phyloP scores from a whole-genome alignment of 1,140 invertebrate genomes.

The Cepaea nemoralis region DNA sequence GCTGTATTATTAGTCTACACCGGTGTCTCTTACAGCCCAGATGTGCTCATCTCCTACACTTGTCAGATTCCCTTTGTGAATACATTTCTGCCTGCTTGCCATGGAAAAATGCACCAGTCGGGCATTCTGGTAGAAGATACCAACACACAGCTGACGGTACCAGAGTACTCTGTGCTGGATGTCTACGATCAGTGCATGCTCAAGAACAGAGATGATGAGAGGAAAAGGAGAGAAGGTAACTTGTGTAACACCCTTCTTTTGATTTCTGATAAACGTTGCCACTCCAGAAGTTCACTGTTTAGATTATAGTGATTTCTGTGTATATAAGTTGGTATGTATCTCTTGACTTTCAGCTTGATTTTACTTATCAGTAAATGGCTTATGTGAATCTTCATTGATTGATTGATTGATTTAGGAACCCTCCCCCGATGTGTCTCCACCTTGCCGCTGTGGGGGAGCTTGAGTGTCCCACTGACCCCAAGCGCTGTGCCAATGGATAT shows the following conservation, averaged over 20 bases:
- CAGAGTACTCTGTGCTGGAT: constrained; percentile 14
- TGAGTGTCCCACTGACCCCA: too few species aligned
- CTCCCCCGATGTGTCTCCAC: too few species aligned
- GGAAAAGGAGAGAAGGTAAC: constrained; percentile 9
- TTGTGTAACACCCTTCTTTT: neutral
- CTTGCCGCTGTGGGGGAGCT: too few species aligned
- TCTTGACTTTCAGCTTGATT: neutral
- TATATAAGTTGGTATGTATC: neutral
- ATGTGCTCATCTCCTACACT: neutral
- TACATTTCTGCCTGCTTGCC: neutral
- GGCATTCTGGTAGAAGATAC: neutral
- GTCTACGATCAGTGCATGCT: constrained; percentile 23
- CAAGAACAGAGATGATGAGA: constrained; percentile 18
- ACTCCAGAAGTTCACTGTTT: neutral
- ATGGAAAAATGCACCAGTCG: neutral
- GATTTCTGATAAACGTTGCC: neutral
- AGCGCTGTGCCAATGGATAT: too few species aligned
- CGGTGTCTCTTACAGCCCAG: neutral
- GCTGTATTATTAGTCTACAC: neutral
- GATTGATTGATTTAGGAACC: too few species aligned
- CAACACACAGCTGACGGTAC: neutral
- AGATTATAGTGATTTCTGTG: neutral
- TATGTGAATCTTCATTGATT: too few species aligned
- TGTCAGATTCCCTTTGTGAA: neutral
- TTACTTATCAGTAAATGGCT: too few species aligned